Base-by-base conservation (phyloP, 2,113 vertebrate genomes). In the Baryphthengus martii region DNA sequence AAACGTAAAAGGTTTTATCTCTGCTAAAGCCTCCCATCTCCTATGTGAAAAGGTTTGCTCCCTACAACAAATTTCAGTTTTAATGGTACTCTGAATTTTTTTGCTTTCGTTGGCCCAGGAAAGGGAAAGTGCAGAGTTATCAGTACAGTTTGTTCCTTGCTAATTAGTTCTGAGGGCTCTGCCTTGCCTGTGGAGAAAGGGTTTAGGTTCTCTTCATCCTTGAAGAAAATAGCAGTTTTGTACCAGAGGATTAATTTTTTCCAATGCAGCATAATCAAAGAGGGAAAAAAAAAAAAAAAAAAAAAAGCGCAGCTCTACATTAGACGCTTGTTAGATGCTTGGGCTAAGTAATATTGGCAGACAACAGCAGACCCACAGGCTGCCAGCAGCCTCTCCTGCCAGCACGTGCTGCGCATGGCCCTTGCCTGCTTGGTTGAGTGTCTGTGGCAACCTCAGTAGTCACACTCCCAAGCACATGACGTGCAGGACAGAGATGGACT, bases 401-500 rank as follows among this genome's bases (percentile, higher is more conserved):
- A 72, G 55, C n/a, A 65, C 44, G 4, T 0, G 0, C n/a, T n/a
- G n/a, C n/a, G n/a, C 10, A 18, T 0, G 0, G 45, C 66, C 49
- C 70, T 29, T 52, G 40, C 67, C 50, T 49, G 70, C 73, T 55
- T 59, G 65, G 37, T 85, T 68, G 81, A 70, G 55, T 37, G 26
- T 29, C 44, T 1, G 0, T 11, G 33, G 37, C 79, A 67, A 42
- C 39, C 70, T 80, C 88, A 39, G 93, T 85, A 83, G 55, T 86
- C 95, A 93, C 67, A 6, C 62, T 96, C 33, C 53, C 11, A 3
- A 82, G 67, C 79, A 62, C 9, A 5, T 26, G 85, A 66, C 28
- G 42, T 13, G 42, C 42, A 53, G 83, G 50, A 52, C 2, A 7
- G 45, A 72, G 58, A 42, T 17, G 35, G 59, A 61, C 37, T 67